These are phyloP conservation scores for Drosophila affinis DNA, from an alignment of 2,888 invertebrate genomes.

Conservation along the genomic window DNA sequence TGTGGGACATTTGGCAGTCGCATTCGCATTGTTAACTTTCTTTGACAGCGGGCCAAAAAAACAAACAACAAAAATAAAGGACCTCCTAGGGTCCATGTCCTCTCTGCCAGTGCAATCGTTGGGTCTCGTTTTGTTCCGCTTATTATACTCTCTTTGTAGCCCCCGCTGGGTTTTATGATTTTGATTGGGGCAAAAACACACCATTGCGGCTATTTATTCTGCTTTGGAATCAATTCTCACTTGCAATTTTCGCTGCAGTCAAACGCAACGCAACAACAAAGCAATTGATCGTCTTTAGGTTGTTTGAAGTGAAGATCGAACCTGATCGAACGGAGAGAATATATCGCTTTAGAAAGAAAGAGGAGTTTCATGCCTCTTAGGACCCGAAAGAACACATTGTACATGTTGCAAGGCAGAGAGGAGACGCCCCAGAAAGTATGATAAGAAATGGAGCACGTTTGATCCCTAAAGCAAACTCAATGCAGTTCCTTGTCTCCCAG, in stretches of 20 bases:
- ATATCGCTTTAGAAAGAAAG: too few relatives aligned
- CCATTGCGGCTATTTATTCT: not conserved
- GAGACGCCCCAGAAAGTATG: too few relatives aligned
- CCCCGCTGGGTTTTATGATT: slow-evolving; percentile 2
- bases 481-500: too few relatives aligned
- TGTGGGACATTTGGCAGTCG: slow-evolving; percentile 75
- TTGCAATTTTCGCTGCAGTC: not conserved
- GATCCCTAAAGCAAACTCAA: too few relatives aligned
- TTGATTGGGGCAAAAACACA: not conserved
- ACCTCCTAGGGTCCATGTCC: slow-evolving; percentile 49
- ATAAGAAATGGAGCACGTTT: too few relatives aligned
- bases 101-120: slow-evolving; percentile 32
- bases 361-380: too few relatives aligned
- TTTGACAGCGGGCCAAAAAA: slow-evolving; percentile 73
- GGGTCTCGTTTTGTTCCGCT: slow-evolving; percentile 28
- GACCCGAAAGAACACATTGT: too few relatives aligned
- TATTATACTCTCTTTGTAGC: not conserved
- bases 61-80: slow-evolving; percentile 12
- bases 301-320: too few relatives aligned
- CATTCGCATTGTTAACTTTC: slow-evolving; percentile 75
- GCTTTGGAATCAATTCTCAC: not conserved
- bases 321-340: too few relatives aligned
- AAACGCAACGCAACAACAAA: too few relatives aligned
- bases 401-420: too few relatives aligned
- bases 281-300: too few relatives aligned